Conservation (phyloP, 2,113 vertebrate species). For the Shinisaurus crocodilurus region DNA sequence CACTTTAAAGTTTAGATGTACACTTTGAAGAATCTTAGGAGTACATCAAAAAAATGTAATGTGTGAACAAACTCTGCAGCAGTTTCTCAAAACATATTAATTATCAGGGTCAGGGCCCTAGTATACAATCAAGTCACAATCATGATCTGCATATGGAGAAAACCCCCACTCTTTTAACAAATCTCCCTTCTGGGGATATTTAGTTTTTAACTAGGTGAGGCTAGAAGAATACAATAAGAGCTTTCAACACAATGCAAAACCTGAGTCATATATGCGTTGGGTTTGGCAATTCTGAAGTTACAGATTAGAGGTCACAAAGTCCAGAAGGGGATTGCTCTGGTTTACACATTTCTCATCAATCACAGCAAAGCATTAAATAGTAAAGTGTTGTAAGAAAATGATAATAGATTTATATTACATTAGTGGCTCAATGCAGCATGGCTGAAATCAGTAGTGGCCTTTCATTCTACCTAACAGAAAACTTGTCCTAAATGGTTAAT, state of each 20-base stretch:
- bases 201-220: neutral
- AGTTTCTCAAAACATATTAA: neutral
- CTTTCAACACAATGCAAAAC: neutral
- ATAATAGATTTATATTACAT: neutral
- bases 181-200: neutral
- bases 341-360: neutral
- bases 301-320: neutral
- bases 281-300: neutral
- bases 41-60: neutral
- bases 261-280: neutral
- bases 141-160: neutral
- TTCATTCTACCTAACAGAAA: neutral
- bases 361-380: neutral
- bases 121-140: neutral
- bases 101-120: neutral
- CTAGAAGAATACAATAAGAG: neutral
- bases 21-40: neutral
- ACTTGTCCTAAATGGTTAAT: slow-evolving; percentile 23
- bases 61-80: neutral
- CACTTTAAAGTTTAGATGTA: neutral
- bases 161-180: neutral
- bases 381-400: neutral
- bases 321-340: neutral
- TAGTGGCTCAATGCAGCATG: neutral
- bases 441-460: neutral